phyloP scores from a whole-genome alignment of 2,113 vertebrate species.

The Pelecanus crispus region DNA sequence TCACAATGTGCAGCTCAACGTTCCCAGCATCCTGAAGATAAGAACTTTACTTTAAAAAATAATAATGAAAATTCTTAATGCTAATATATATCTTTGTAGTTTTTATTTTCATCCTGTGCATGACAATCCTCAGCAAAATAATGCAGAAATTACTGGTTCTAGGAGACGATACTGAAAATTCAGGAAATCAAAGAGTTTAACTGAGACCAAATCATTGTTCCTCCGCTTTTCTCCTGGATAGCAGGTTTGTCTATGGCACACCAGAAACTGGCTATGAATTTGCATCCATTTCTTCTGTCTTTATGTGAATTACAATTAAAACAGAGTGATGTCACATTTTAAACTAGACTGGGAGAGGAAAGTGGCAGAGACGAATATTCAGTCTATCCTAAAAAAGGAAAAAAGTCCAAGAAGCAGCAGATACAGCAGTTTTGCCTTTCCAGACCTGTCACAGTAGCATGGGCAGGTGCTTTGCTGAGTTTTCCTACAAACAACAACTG shows the following conservation, averaged over 20 bases:
- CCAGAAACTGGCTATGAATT: neutral
- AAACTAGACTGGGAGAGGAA: neutral
- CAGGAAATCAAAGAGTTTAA: neutral
- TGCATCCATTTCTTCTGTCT: neutral
- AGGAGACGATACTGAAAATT: neutral
- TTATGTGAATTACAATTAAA: neutral
- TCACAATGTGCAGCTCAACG: neutral
- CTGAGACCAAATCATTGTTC: neutral
- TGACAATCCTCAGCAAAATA: neutral
- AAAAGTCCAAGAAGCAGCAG: neutral
- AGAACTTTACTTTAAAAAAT: neutral
- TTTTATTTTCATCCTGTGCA: neutral
- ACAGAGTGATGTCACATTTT: neutral
- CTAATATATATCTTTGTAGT: neutral
- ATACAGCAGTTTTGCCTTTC: neutral
- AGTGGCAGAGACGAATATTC: neutral
- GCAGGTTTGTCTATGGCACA: neutral
- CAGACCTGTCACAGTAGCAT: neutral
- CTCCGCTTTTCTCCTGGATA: neutral
- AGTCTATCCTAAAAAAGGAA: neutral
- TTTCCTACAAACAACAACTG: neutral
- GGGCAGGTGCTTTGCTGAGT: neutral
- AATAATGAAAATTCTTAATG: neutral
- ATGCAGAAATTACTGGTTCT: neutral
- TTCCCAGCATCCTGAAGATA: neutral